Evolutionary conservation across 2,888 invertebrate genomes (phyloP).

Genomic region (Campaea margaritaria): DNA sequence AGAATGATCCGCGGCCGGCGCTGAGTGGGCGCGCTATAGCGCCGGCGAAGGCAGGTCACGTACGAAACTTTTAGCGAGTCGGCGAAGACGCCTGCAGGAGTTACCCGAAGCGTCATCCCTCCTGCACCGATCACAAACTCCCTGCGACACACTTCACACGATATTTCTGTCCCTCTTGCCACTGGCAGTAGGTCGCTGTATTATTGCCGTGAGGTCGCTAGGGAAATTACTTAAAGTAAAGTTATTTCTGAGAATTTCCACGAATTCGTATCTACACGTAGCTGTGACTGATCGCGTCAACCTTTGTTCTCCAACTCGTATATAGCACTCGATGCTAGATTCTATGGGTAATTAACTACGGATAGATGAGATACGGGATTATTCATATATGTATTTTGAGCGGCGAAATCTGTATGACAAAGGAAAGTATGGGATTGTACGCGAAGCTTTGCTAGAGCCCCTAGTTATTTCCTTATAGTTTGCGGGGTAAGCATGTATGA

Average conservation of each 20-base stretch:
- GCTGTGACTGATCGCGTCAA: conserved; percentile 32
- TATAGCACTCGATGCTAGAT: conserved; percentile 13
- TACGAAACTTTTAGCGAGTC: conserved; percentile 54
- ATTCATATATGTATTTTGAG: conserved; percentile 18
- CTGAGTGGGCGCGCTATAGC: conserved; percentile 36
- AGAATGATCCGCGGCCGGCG: conserved; percentile 38
- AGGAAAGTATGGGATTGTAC: conserved; percentile 15
- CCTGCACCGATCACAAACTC: conserved; percentile 31
- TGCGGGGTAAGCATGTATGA: conserved; percentile 39
- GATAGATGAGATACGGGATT: conserved; percentile 19
- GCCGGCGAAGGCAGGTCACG: conserved; percentile 54
- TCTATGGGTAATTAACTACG: conserved; percentile 21
- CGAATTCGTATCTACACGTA: conserved; percentile 36
- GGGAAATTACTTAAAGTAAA: conserved; percentile 46
- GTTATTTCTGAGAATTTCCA: conserved; percentile 43
- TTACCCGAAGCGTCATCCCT: conserved; percentile 48
- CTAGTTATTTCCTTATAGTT: conserved; percentile 35
- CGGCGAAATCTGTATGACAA: conserved; percentile 25
- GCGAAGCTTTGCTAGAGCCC: conserved; percentile 17
- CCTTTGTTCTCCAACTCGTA: conserved; percentile 13
- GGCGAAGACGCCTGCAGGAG: conserved; percentile 46
- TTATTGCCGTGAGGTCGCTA: conserved; percentile 36
- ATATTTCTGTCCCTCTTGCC: conserved; percentile 34
- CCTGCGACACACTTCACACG: conserved; percentile 42
- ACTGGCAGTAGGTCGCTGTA: conserved; percentile 26